These are phyloP conservation scores for Rhopilema esculentum DNA, from an alignment of 30 jellyfish, hydroid and myxozoan genomes.

Conservation along the genomic window DNA sequence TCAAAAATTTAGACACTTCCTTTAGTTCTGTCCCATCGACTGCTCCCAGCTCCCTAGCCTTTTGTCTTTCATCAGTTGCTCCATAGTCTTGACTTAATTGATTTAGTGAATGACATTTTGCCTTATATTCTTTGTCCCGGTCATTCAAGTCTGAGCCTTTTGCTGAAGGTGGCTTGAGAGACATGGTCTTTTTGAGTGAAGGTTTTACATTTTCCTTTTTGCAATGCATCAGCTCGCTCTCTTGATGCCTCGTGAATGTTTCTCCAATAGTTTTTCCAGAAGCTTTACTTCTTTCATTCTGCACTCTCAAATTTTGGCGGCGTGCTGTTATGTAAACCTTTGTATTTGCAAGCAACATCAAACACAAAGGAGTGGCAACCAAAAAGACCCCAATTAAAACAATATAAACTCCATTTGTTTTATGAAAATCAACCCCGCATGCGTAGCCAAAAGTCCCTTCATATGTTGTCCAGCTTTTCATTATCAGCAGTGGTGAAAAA, in stretches of 20 bases:
- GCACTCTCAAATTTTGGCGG: slow-evolving; percentile 15
- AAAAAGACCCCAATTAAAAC: neutral
- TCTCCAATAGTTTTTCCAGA: neutral
- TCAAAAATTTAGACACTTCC: neutral
- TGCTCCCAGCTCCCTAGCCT: neutral
- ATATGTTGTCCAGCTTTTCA: slow-evolving; percentile 15
- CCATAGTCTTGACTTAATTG: neutral
- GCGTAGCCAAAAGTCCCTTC: slow-evolving; percentile 44
- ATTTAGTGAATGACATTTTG: neutral
- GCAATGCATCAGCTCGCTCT: slow-evolving; percentile 8
- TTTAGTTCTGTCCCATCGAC: neutral
- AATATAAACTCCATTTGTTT: neutral
- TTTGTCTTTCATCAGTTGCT: neutral
- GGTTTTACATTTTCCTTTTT: neutral
- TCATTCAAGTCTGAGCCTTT: neutral
- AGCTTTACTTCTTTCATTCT: neutral
- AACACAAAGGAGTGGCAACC: neutral
- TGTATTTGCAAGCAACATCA: slow-evolving; percentile 25
- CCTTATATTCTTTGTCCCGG: neutral
- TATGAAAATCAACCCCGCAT: slow-evolving; percentile 20
- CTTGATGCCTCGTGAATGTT: slow-evolving; percentile 6
- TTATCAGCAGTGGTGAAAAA: slow-evolving; percentile 6
- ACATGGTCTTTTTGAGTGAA: neutral
- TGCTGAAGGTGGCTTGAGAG: neutral
- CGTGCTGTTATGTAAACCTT: slow-evolving; percentile 39